These are phyloP conservation scores for Mareca penelope DNA, from an alignment of 2,797 vertebrate genomes.

Conservation along the genomic window DNA sequence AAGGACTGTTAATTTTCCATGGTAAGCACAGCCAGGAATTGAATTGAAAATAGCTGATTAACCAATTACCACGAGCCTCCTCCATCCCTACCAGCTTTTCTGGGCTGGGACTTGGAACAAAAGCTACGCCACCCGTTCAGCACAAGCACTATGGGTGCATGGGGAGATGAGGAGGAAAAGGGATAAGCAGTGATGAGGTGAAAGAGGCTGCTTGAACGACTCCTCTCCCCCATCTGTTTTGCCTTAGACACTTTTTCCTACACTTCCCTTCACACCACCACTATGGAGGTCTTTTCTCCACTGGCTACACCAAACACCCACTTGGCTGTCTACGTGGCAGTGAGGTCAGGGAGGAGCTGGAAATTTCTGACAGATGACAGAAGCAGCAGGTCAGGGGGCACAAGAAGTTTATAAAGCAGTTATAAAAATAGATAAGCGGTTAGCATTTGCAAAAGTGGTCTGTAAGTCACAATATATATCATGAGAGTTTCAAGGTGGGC, in stretches of 20 bases:
- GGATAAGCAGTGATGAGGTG: not conserved
- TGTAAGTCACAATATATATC: not conserved
- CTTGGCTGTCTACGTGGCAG: rapidly evolving
- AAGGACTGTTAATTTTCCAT: constrained; percentile 56
- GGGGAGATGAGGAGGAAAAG: not conserved
- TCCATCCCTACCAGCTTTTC: not conserved
- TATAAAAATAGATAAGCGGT: not conserved
- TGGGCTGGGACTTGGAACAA: not conserved
- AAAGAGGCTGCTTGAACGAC: not conserved
- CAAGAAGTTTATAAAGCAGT: not conserved
- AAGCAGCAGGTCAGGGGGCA: not conserved
- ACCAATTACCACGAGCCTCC: constrained; percentile 7
- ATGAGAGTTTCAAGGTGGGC: not conserved
- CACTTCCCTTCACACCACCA: not conserved
- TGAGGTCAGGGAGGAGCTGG: not conserved
- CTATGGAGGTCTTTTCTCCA: not conserved
- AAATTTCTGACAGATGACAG: not conserved
- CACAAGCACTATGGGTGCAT: rapidly evolving
- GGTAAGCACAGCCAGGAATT: constrained; percentile 37
- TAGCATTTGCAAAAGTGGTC: not conserved
- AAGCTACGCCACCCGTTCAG: not conserved
- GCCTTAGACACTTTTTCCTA: not conserved
- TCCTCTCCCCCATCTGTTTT: not conserved
- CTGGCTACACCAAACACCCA: not conserved
- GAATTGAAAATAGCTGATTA: constrained; percentile 68